Evolutionary conservation across 2,797 vertebrate species (phyloP), one percentile per base, ranked within the genome.

Genomic region (Onychomys torridus): DNA sequence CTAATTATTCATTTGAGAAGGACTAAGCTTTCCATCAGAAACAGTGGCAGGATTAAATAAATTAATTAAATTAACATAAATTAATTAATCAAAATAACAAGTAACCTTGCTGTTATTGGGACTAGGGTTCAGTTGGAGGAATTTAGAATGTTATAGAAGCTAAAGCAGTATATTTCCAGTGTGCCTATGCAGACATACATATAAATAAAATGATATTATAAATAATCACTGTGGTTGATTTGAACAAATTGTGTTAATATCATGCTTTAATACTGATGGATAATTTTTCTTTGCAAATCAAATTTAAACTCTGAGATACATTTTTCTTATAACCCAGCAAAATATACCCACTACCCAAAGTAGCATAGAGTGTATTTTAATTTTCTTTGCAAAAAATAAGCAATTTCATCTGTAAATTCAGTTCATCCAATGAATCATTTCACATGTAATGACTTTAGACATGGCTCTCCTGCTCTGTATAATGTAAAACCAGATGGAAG

Each of bases 211-310:
- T 27, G 10, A 21, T 17, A 25, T 67, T 69, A 34, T 34, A 46
- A 67, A 34, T 85, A 67, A 49, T n/a, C 63, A 69, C 13, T 85
- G 40, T 46, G 81, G 34, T 61, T 88, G 34, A 92, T 40, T 40
- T 87, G 55, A 87, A 90, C 25, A 91, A 90, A 83, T 29, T 27
- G 13, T 27, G 7, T 67, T 87, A 93, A 55, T 91, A 57, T 88
- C 52, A 73, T 75, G 17, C 43, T 73, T 91, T 69, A 88, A 91
- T 73, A 67, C 6, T 49, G 32, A 46, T 55, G 49, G 29, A 21
- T 7, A 92, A 92, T 84, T 90, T 93, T 84, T 55, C 55, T 92
- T 91, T 77, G 23, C 34, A 92, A 95, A 65, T 76, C 43, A 11
- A 90, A 73, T 91, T 69, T 96, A 95, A 96, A 82, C 13, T 76